Percentiles rank a stretch among this genome's conserved stretches.
Conservation (phyloP, 2,888 invertebrate genomes). For the Drosophila affinis region DNA sequence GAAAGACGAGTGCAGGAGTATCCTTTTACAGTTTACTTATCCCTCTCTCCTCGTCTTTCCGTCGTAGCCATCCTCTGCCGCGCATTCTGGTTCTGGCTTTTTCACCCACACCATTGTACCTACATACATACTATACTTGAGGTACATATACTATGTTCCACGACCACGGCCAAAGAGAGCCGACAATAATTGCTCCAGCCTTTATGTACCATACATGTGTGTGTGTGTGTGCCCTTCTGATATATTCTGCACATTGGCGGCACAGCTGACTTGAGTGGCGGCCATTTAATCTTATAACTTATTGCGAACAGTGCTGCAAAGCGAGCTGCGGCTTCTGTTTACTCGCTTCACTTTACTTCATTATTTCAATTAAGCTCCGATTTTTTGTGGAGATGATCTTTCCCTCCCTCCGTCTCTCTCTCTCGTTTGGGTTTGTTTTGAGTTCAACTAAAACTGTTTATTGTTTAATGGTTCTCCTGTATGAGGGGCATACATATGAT, state of each 20-base stretch:
- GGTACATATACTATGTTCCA: background rate
- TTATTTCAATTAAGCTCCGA: background rate
- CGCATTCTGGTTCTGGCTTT: conserved; percentile 45
- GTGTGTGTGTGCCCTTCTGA: background rate
- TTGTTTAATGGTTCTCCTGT: background rate
- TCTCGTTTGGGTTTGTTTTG: too few species aligned
- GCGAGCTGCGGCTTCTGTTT: conserved; percentile 35
- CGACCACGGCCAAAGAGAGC: conserved; percentile 30
- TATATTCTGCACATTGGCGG: conserved; percentile 39
- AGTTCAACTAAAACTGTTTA: background rate
- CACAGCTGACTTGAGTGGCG: conserved; percentile 24
- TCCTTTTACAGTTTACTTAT: conserved; percentile 54
- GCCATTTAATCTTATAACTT: conserved; percentile 42
- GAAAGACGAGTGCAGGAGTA: conserved; percentile 28
- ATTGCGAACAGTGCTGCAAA: conserved; percentile 36
- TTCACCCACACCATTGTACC: conserved; percentile 25
- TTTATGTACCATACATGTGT: background rate
- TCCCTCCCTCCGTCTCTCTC: too few species aligned
- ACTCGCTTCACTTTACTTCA: conserved; percentile 15
- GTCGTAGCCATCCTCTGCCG: conserved; percentile 22
- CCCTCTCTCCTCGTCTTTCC: conserved; percentile 10
- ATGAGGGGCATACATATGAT: too few species aligned
- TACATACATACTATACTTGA: background rate
- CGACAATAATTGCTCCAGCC: conserved; percentile 39
- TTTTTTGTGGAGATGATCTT: background rate